phyloP scores from a whole-genome alignment of 1,140 invertebrate species.

The Hylaeus anthracinus region DNA sequence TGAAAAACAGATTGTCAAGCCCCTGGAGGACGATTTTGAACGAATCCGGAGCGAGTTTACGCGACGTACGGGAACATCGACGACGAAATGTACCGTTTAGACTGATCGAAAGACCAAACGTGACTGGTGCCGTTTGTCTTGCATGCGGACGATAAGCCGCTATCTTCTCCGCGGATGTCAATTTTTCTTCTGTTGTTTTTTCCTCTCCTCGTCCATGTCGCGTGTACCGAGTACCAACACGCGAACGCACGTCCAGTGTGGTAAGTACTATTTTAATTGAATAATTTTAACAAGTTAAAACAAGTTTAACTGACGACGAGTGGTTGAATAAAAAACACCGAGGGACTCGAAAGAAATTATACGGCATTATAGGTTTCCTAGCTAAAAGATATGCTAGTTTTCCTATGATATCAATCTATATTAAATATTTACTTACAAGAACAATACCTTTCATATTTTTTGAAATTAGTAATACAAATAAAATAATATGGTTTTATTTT shows the following conservation, averaged over 20 bases:
- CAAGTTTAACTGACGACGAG: not conserved
- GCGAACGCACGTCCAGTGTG: no score
- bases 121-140: slow-evolving; percentile 48
- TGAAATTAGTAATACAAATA: no score
- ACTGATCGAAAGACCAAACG: slow-evolving; percentile 44
- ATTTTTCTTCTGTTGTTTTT: slow-evolving; percentile 47
- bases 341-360: no score
- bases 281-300: no score
- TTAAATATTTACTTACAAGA: no score
- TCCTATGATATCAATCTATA: no score
- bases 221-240: not conserved
- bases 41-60: not conserved
- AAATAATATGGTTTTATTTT: no score
- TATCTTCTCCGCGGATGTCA: slow-evolving; percentile 65
- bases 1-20: not conserved
- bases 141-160: slow-evolving; percentile 52
- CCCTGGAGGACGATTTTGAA: not conserved
- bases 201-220: not conserved
- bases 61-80: not conserved
- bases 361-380: no score
- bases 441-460: no score
- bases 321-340: no score
- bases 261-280: no score
- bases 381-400: no score
- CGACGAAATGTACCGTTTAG: slow-evolving; percentile 5